Evolutionary conservation across 2,113 vertebrate species (phyloP).

Genomic region (Heliornis fulica): DNA sequence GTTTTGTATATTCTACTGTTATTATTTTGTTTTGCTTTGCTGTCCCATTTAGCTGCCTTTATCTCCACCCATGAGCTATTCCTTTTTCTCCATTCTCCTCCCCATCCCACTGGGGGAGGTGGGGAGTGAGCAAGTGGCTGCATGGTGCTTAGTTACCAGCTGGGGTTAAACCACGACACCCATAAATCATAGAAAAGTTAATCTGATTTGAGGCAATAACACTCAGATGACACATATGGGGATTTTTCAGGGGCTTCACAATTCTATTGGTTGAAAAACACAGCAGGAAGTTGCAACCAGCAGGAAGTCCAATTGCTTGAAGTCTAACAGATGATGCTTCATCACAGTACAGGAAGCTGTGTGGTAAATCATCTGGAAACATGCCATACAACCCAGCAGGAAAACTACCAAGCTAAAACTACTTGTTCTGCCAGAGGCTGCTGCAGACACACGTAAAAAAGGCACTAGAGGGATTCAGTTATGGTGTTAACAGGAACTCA

Average conservation of each 20-base stretch:
- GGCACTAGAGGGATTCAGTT: not conserved
- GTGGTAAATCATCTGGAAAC: conserved; percentile 25
- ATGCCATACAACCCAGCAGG: not conserved
- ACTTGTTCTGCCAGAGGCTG: not conserved
- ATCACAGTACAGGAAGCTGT: not conserved
- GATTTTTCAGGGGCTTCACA: not conserved
- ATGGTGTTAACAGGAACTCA: not conserved
- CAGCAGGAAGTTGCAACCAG: not conserved
- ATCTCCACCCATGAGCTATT: no score
- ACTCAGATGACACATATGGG: not conserved
- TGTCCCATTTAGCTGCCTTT: no score
- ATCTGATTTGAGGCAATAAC: not conserved
- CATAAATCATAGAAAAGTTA: not conserved
- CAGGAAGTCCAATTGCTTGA: conserved; percentile 22
- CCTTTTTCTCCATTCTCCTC: no score
- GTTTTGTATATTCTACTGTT: no score
- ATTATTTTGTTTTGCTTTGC: no score
- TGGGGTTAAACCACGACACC: no score
- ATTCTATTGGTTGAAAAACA: not conserved
- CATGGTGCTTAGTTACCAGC: no score
- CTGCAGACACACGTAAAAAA: not conserved
- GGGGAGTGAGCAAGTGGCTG: no score
- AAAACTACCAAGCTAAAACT: not conserved
- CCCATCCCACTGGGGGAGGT: no score
- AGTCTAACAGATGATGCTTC: conserved; percentile 24